Evolutionary conservation across 2,113 vertebrate genomes (phyloP).

Genomic region (Raja brachyura): DNA sequence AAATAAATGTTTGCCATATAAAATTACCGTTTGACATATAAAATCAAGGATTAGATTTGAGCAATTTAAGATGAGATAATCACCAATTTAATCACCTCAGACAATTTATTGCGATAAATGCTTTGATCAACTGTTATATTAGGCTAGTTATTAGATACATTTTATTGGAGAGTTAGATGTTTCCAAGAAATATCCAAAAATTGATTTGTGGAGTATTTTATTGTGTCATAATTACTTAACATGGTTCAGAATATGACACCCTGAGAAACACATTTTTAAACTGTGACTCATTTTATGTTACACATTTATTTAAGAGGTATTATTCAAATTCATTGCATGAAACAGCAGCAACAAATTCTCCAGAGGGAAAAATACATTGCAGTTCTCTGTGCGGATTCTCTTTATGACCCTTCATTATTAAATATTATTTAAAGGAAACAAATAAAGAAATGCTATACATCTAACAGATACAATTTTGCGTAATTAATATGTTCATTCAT

Average conservation of each 20-base stretch:
- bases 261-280: not conserved
- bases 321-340: not conserved
- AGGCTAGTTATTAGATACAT: not conserved
- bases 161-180: not conserved
- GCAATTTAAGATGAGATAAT: not conserved
- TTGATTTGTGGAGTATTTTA: not conserved
- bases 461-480: not conserved
- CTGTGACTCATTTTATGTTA: not conserved
- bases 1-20: not conserved
- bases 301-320: no score
- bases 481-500: not conserved
- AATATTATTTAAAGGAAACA: not conserved
- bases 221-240: not conserved
- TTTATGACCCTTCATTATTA: not conserved
- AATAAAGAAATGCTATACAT: not conserved
- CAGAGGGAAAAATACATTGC: not conserved
- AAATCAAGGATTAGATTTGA: not conserved
- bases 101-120: not conserved
- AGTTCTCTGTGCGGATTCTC: not conserved
- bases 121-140: not conserved
- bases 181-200: not conserved
- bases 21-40: not conserved
- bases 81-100: not conserved
- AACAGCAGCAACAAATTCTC: not conserved
- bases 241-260: not conserved